phyloP scores from a whole-genome alignment of 2,113 vertebrate species.

The Poeciliopsis occidentalis region DNA sequence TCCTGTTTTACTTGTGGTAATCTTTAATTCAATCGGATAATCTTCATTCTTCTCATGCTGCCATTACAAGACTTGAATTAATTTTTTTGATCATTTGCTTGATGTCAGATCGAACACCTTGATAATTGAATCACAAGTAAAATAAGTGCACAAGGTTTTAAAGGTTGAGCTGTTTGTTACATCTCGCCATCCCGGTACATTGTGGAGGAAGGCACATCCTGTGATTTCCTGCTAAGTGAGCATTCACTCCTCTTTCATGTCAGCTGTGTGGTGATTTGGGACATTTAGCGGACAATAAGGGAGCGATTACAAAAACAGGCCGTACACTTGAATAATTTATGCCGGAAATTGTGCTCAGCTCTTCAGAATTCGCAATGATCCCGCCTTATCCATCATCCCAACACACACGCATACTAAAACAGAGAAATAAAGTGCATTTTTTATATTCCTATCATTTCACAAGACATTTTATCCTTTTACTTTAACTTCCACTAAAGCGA shows the following conservation, averaged over 20 bases:
- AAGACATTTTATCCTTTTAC: constrained; percentile 12
- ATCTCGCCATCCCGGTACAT: background rate
- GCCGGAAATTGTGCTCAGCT: constrained; percentile 67
- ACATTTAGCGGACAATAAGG: constrained; percentile 67
- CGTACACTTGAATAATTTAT: constrained; percentile 78
- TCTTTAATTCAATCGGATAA: background rate
- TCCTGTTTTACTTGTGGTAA: background rate
- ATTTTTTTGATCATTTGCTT: background rate
- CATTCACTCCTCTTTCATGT: constrained; percentile 41
- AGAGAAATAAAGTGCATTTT: background rate
- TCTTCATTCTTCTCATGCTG: background rate
- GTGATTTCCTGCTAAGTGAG: constrained; percentile 59
- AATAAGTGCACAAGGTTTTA: background rate
- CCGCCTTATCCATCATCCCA: constrained; percentile 26
- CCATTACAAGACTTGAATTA: background rate
- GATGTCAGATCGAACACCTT: background rate
- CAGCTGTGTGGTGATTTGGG: constrained; percentile 59
- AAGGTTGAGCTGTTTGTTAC: constrained; percentile 8
- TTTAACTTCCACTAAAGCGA: background rate
- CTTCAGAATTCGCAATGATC: constrained; percentile 64
- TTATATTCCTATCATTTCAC: constrained; percentile 7
- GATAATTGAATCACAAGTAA: background rate
- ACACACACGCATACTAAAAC: background rate
- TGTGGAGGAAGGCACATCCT: constrained; percentile 79
- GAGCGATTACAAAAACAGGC: constrained; percentile 71